Conservation (phyloP, 2,797 vertebrate species). For the Alfaro cultratus region DNA sequence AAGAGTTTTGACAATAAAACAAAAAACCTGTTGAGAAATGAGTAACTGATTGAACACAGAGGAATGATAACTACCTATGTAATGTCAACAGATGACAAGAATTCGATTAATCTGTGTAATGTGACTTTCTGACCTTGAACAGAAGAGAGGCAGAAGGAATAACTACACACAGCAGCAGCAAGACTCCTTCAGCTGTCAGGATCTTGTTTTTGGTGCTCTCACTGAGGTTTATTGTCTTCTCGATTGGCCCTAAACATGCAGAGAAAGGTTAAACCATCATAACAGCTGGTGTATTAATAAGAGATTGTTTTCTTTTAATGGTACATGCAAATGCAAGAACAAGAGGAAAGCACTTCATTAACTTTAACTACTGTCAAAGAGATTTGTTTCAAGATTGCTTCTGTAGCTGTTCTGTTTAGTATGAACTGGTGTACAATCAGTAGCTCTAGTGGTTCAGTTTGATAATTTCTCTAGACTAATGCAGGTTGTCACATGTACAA, state of each 20-base stretch:
- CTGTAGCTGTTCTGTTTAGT: slow-evolving; percentile 27
- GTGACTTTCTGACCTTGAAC: slow-evolving; percentile 66
- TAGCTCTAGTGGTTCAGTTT: slow-evolving; percentile 21
- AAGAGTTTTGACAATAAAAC: not conserved
- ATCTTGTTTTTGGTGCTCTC: slow-evolving; percentile 80
- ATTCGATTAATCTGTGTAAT: not conserved
- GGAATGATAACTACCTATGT: not conserved
- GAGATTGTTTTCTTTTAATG: not conserved
- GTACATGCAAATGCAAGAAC: slow-evolving; percentile 1
- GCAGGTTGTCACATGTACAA: slow-evolving; percentile 40
- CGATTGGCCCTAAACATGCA: slow-evolving; percentile 57
- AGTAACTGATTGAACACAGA: not conserved
- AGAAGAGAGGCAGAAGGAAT: slow-evolving; percentile 69
- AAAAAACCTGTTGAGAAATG: not conserved
- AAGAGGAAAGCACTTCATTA: not conserved
- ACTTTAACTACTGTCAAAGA: slow-evolving; percentile 8
- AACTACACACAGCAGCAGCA: slow-evolving; percentile 76
- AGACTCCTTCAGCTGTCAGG: slow-evolving; percentile 73
- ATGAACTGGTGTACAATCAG: slow-evolving; percentile 29
- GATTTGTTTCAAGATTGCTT: slow-evolving; percentile 22
- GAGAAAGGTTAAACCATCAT: slow-evolving; percentile 18
- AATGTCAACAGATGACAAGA: not conserved
- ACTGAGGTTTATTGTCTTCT: slow-evolving; percentile 66
- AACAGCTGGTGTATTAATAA: not conserved
- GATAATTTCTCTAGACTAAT: slow-evolving; percentile 12